Evolutionary conservation across 92 coral and sea anemone species (phyloP), one percentile per base, ranked within the genome.

Genomic region (Porites divaricata): DNA sequence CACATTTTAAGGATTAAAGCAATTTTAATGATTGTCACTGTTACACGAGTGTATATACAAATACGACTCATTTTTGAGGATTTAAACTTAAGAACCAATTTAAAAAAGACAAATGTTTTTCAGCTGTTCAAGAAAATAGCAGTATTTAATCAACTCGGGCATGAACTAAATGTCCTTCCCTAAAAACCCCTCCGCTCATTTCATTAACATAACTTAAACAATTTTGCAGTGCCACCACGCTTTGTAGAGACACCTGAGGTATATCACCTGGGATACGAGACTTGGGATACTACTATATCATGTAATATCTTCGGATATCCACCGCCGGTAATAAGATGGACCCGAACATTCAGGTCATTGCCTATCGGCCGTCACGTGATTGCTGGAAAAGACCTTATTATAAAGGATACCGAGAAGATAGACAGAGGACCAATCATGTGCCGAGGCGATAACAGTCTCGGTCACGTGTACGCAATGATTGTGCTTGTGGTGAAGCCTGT

Each of bases 401-500:
- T 93, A 74, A 88, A 81, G 85, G 68, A 80, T 41, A 88, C 91
- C 20, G 59, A 56, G 7, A 49, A 59, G 62, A 67, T 20, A 20
- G 97, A 93, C 86, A 83, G 74, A 75, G 97, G 97, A 9, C 97
- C 97, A 15, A 91, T 81, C 70, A 90, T 90, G 97, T 93, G 97
- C 72, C 89, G 89, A 19, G 97, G 95, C 67, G 80, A 78, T 17
- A 93, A 93, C 71, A 81, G 76, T 9, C 89, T 88, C 35, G 97
- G 95, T 1, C 81, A 81, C 41, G 97, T 89, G 59, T 86, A 91
- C 63, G 95, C 97, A 14, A 64, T 93, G 35, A 89, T 93, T 21
- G 97, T 91, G 70, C 81, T 93, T 48, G 91, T 87, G 0, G 97
- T 93, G 10, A 84, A 88, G 16, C 93, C 95, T 74, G 91, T 93